phyloP scores from a whole-genome alignment of 2,888 invertebrate species.

The Lordiphosa fenestrarum region DNA sequence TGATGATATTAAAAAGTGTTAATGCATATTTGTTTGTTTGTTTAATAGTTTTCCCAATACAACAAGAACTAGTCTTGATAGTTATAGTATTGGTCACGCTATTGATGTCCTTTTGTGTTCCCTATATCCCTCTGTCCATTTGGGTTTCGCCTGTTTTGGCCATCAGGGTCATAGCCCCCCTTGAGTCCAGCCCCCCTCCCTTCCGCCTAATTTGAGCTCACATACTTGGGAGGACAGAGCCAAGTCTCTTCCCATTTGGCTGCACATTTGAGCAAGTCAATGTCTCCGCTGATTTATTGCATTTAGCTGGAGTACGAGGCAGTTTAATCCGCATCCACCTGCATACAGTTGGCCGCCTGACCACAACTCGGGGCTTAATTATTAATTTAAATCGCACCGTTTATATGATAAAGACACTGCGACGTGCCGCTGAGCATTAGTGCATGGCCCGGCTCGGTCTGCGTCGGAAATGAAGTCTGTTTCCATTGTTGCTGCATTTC shows the following conservation, averaged over 20 bases:
- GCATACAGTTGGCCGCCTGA: slow-evolving; percentile 24
- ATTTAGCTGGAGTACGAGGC: slow-evolving; percentile 17
- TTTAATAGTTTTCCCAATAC: no score
- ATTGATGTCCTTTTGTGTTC: no score
- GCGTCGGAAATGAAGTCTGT: slow-evolving; percentile 28
- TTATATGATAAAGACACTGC: slow-evolving; percentile 71
- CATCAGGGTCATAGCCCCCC: no score
- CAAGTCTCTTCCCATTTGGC: slow-evolving; percentile 50
- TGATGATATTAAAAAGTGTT: no score
- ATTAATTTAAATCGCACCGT: slow-evolving; percentile 75
- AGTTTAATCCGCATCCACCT: slow-evolving; percentile 45
- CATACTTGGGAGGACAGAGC: neutral
- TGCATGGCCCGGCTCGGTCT: slow-evolving; percentile 46
- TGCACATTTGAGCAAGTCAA: slow-evolving; percentile 41
- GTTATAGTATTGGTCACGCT: no score
- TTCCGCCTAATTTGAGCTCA: neutral
- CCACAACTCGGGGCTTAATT: slow-evolving; percentile 48
- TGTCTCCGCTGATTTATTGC: slow-evolving; percentile 67
- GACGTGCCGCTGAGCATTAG: slow-evolving; percentile 67
- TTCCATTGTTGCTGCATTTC: neutral
- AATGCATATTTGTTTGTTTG: no score
- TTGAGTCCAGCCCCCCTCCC: neutral
- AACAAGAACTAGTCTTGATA: no score
- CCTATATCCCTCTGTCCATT: no score
- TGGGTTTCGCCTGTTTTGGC: no score